A percentile compares a stretch with the other conserved stretches of the same genome.
Conservation (phyloP, 2,797 vertebrate species). For the Enteromius afrohamiltoni region DNA sequence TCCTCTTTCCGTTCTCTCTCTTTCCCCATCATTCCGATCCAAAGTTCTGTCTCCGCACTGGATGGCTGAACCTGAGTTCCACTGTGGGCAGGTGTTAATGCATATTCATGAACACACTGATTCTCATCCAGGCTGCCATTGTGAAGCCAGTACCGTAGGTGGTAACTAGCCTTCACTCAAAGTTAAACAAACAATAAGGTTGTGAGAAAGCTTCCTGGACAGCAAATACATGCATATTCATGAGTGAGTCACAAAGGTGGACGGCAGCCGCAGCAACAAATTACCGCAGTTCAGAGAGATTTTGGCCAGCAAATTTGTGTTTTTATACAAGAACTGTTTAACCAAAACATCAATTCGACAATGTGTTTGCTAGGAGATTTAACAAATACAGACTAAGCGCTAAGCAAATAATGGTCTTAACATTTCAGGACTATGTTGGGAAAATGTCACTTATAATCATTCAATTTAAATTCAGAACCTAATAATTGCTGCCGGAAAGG, state of each 20-base stretch:
- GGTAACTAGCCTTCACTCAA: conserved; percentile 69
- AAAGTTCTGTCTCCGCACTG: conserved; percentile 69
- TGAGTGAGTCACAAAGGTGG: conserved; percentile 40
- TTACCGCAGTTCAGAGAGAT: conserved; percentile 34
- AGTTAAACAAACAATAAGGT: conserved; percentile 67
- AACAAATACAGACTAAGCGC: not conserved
- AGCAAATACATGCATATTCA: conserved; percentile 48
- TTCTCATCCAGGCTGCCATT: conserved; percentile 66
- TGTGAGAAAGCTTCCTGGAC: conserved; percentile 56
- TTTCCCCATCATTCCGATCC: conserved; percentile 49
- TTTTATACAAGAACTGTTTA: conserved; percentile 24
- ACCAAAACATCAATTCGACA: conserved; percentile 21
- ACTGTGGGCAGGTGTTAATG: conserved; percentile 77
- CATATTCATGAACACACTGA: conserved; percentile 76
- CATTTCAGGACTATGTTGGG: not conserved
- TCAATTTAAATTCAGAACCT: not conserved
- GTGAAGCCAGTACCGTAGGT: conserved; percentile 66
- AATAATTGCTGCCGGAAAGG: not conserved
- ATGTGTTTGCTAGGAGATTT: not conserved
- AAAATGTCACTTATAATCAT: not conserved
- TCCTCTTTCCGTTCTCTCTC: conserved; percentile 42
- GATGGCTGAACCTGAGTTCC: conserved; percentile 68
- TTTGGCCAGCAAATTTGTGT: conserved; percentile 28
- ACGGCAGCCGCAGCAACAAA: conserved; percentile 46
- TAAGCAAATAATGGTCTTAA: not conserved